Base-by-base conservation (phyloP, 1,140 invertebrate species). In the Sinella curviseta region DNA sequence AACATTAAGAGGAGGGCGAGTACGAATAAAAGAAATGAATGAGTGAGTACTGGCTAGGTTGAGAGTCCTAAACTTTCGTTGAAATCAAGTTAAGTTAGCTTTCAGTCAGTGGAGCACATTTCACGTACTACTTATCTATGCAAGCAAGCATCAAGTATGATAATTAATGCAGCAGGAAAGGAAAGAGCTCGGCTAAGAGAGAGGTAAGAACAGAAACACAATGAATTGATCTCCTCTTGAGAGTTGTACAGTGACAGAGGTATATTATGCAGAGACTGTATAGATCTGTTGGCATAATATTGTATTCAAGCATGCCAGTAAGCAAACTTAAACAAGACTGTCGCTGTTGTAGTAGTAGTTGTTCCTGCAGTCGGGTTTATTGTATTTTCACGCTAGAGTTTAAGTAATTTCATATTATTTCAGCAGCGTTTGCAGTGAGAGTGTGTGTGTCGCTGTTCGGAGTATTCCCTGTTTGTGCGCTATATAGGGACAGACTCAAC, bases 121-220 rank as follows among this genome's bases (percentile, higher is more conserved):
- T 70, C 31, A 70, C 65, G 65, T 31, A 31, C 65, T 70, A 33
- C 65, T 3, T 70, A 70, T 31, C 65, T 33, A 33, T 70, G 26
- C 31, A 33, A 33, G 28, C n/a, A 16, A 30, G 65, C 28, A 33
- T 70, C 26, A 70, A 70, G 65, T 70, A 70, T 70, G 65, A 70
- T 70, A 70, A 70, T 70, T 70, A 70, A 70, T 70, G 65, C 65
- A 70, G 65, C 65, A 30, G 65, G 30, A 33, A 70, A 70, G 28
- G 8, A 70, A 33, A 33, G 28, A 33, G 30, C 2, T 31, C 30
- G 65, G 12, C 12, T 31, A n/a, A 70, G 31, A 16, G 26, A 31
- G 20, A 48, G 39, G 39, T 20, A 8, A 12, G 39, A 48, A 48
- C 8, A 48, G 39, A 70, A 30, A 70, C 28, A 60, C 65, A 70